phyloP scores from a whole-genome alignment of 2,888 invertebrate species.

The Argyra leucocephala region DNA sequence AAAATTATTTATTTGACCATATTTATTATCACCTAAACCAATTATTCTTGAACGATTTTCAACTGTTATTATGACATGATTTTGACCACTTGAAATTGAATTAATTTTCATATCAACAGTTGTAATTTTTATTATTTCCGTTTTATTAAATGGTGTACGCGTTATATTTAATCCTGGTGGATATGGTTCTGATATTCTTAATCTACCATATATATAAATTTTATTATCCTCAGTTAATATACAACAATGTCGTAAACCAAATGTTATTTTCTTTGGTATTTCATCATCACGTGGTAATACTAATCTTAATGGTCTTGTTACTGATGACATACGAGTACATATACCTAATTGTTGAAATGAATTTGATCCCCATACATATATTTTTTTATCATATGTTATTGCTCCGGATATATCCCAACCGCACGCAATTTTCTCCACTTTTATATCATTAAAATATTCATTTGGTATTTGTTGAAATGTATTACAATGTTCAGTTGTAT shows the following conservation, averaged over 20 bases:
- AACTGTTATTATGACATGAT: constrained; percentile 49
- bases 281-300: constrained; percentile 35
- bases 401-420: constrained; percentile 73
- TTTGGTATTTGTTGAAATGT: constrained; percentile 44
- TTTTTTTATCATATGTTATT: constrained; percentile 55
- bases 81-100: constrained; percentile 68
- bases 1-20: constrained; percentile 57
- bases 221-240: constrained; percentile 36
- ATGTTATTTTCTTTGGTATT: constrained; percentile 31
- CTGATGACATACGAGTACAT: constrained; percentile 41
- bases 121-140: constrained; percentile 33
- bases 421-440: constrained; percentile 57
- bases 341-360: constrained; percentile 66
- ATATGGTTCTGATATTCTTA: constrained; percentile 33
- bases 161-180: constrained; percentile 35
- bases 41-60: constrained; percentile 45
- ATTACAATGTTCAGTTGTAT: constrained; percentile 26
- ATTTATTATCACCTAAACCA: constrained; percentile 74
- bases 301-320: constrained; percentile 35
- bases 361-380: constrained; percentile 80
- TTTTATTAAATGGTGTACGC: constrained; percentile 30
- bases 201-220: constrained; percentile 38
- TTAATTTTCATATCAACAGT: constrained; percentile 46
- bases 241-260: constrained; percentile 38
- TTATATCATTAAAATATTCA: constrained; percentile 51